Evolutionary conservation across 1,140 invertebrate species (phyloP).

Genomic region (Drosophila kohkoa): DNA sequence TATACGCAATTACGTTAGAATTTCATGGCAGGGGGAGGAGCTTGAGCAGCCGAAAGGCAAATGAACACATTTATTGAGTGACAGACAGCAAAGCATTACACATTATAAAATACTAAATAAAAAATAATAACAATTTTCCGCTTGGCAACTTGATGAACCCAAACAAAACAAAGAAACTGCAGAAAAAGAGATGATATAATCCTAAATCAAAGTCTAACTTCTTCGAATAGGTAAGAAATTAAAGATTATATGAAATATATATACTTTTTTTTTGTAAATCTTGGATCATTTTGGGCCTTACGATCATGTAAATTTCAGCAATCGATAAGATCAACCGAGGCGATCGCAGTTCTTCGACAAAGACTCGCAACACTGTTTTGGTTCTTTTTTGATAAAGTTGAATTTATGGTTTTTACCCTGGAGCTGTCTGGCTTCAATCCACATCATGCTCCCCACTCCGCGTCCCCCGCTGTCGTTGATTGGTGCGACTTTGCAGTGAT

Average conservation of each 20-base stretch:
- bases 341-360: background rate
- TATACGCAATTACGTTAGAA: constrained; percentile 78
- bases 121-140: background rate
- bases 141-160: background rate
- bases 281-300: constrained; percentile 8
- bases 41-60: constrained; percentile 57
- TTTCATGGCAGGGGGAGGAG: constrained; percentile 45
- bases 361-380: background rate
- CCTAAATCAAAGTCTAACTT: background rate
- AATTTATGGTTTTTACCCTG: constrained; percentile 30
- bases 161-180: background rate
- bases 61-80: constrained; percentile 70
- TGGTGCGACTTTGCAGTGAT: constrained; percentile 24
- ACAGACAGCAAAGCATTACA: constrained; percentile 52
- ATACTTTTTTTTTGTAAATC: background rate
- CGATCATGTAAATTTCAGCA: constrained; percentile 1
- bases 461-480: background rate
- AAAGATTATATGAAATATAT: background rate
- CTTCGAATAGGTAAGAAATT: no score
- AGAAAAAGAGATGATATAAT: background rate
- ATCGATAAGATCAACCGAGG: background rate
- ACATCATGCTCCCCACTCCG: background rate
- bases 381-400: constrained; percentile 7
- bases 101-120: constrained; percentile 27
- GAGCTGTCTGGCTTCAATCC: constrained; percentile 5